Evolutionary conservation across 1,140 invertebrate genomes (phyloP), one percentile per base, ranked within the genome.

Genomic region (Meloidogyne hapla): DNA sequence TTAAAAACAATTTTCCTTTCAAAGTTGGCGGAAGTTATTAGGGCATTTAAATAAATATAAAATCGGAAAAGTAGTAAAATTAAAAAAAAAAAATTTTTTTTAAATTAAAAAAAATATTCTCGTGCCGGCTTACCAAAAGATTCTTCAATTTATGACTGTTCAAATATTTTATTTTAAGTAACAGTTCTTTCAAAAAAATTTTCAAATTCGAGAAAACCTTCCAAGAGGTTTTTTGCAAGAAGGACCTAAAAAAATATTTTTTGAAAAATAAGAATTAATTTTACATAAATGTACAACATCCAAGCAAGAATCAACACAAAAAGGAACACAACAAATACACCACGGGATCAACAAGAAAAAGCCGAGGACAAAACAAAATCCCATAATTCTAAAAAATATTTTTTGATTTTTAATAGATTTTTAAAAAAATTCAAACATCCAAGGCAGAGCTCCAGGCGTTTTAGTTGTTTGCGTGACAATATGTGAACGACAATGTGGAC

Each of bases 311-410:
- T 85, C 84, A 26, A 85, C 56, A 66, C 82, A 85, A 66, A 85
- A 85, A 15, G 85, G 85, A 56, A 85, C 56, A 76, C 83, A 84
- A 26, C 83, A 85, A 38, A 85, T 67, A 38, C 82, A 85, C 77
- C 81, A 80, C 2, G 74, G 81, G 5, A 80, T 38, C 13, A 80
- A 25, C 42, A 79, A 8, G 18, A 85, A 84, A 69, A 85, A 84
- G 13, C 84, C 84, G 1, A 85, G 78, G 38, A 85, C 76, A 69
- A 83, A 82, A 61, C 81, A 83, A 40, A 85, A 56, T 21, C 62
- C 84, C 38, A 84, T 74, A 56, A 48, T 61, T 33, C 42, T 71
- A 0, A 33, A 25, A 67, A 68, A 5, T 21, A 63, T 33, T 68
- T 8, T 25, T 25, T 28, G 9, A n/a, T 45, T 42, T 38, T 15